Evolutionary conservation across 2,113 vertebrate species (phyloP).

Genomic region (Megalops atlanticus): DNA sequence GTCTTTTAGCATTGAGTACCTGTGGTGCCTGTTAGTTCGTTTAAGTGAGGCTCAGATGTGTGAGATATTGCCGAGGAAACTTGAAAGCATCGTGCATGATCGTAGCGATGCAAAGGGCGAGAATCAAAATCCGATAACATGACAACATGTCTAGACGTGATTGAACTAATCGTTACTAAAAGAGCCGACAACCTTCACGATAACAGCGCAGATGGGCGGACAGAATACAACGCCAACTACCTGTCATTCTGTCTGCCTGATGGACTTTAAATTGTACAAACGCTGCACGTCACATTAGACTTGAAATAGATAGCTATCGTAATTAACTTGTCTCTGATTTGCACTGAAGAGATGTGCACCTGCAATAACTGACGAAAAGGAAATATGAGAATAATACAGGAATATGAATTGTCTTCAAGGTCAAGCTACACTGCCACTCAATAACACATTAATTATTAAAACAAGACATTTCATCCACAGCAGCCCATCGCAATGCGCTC

Average conservation of each 20-base stretch:
- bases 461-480: neutral
- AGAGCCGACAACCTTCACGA: neutral
- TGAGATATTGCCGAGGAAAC: neutral
- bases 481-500: neutral
- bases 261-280: neutral
- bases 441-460: conserved; percentile 10
- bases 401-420: neutral
- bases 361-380: neutral
- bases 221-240: neutral
- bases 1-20: neutral
- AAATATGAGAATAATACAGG: neutral
- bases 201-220: neutral
- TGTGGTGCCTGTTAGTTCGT: neutral
- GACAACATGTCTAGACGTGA: too few species aligned
- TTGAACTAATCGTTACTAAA: neutral
- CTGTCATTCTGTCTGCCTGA: neutral
- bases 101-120: neutral
- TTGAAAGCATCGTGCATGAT: neutral
- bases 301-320: too few species aligned
- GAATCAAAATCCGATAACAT: neutral
- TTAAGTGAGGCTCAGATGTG: neutral
- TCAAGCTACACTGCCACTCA: neutral
- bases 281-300: neutral
- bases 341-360: neutral
- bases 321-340: neutral